Evolutionary conservation across 2,888 invertebrate species (phyloP).

Genomic region (Andricus quercusramuli): DNA sequence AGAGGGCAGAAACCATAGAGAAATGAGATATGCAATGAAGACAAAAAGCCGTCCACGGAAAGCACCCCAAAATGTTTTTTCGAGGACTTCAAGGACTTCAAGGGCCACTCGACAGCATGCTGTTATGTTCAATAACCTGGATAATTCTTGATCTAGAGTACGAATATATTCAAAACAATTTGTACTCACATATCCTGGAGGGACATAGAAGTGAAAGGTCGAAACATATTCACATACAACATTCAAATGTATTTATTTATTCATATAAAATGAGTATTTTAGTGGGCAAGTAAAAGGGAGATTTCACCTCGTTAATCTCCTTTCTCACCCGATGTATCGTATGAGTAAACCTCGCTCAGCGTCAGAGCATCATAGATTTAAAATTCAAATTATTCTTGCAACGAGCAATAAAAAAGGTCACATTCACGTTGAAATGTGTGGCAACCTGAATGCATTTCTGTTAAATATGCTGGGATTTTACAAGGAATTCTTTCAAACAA

Average conservation of each 20-base stretch:
- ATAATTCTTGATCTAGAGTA: too few relatives aligned
- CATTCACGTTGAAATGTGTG: neutral
- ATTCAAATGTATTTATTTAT: neutral
- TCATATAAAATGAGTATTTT: neutral
- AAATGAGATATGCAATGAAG: too few relatives aligned
- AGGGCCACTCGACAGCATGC: too few relatives aligned
- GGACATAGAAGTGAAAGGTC: too few relatives aligned
- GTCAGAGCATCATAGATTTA: neutral
- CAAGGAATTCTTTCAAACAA: neutral
- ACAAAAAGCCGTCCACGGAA: too few relatives aligned
- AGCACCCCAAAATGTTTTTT: too few relatives aligned
- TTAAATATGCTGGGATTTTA: neutral
- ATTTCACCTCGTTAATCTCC: conserved; percentile 3
- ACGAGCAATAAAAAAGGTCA: conserved; percentile 1
- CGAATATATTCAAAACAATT: too few relatives aligned
- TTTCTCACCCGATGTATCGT: neutral
- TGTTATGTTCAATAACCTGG: too few relatives aligned
- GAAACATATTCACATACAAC: neutral
- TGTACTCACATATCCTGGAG: too few relatives aligned
- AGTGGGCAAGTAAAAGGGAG: neutral
- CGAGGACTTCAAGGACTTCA: too few relatives aligned
- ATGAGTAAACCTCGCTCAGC: neutral
- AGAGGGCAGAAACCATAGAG: too few relatives aligned
- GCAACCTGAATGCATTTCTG: neutral
- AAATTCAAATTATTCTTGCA: neutral